Base-by-base conservation (phyloP, 2,888 invertebrate species). In the Noctua janthe region DNA sequence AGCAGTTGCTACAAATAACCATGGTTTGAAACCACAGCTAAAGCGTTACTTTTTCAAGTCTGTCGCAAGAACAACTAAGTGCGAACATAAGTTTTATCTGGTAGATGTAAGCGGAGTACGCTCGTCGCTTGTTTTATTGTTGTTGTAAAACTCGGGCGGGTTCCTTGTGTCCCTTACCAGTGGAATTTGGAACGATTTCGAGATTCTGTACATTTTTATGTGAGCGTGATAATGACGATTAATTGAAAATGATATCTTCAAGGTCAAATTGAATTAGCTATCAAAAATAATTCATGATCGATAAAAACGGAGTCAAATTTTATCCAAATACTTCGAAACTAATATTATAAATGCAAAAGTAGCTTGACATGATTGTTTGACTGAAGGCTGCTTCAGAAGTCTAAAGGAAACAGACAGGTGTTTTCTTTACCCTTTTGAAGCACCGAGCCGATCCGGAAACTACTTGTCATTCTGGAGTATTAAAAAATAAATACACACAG, bases 121-220 rank as follows among this genome's bases (percentile, higher is more conserved):
- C 86, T 79, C 87, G 90, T 90, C 90, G 85, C 86, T 88, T 89
- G 89, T 91, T 93, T 93, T 93, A 93, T 93, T 91, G 91, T 90
- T 88, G 89, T 88, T 91, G 80, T 91, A 91, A 92, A 92, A 91
- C 90, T 91, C 84, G 82, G 35, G 87, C 76, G 89, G 84, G 81
- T 74, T 84, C 78, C 73, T 85, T 64, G 39, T 23, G 47, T 23
- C 82, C 86, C 81, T 29, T 90, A 91, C 90, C 62, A 47, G 79
- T 47, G 56, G 64, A 13, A 64, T 20, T 4, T 23, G 23, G 20
- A 47, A 0, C 5, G 11, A 15, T 10, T n/a, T 47, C 47, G 15
- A 71, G 66, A 67, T 81, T 73, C 8, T 47, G 5, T 7, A 66
- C 13, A 17, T 10, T 35, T 35, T 1, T 64, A 17, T 39, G 20